A percentile compares a stretch with the other conserved stretches of the same genome.
These are phyloP conservation scores for Proterorhinus semilunaris DNA, from an alignment of 2,113 vertebrate species.

Conservation along the genomic window DNA sequence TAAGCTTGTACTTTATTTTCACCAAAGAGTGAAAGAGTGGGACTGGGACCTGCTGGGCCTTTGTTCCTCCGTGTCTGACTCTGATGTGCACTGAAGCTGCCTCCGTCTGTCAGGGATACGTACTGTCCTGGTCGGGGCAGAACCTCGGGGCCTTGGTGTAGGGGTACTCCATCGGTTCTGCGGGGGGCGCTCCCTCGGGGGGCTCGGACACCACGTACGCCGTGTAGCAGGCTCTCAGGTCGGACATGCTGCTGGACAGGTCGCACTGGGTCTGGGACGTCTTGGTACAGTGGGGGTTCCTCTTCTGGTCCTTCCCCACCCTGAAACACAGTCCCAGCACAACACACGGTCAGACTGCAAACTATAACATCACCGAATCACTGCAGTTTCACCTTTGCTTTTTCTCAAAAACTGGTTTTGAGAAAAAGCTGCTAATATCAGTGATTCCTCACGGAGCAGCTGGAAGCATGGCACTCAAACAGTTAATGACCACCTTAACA, in stretches of 20 bases:
- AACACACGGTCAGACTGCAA: background rate
- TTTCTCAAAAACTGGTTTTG: too few relatives aligned
- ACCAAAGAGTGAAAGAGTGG: too few relatives aligned
- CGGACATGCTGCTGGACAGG: conserved; percentile 72
- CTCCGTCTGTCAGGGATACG: conserved; percentile 48
- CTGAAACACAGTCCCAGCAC: conserved; percentile 55
- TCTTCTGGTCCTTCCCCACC: conserved; percentile 46
- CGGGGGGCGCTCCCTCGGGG: rapidly evolving
- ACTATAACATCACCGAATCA: too few relatives aligned
- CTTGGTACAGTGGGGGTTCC: conserved; percentile 69
- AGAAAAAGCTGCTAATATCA: too few relatives aligned
- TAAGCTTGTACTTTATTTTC: too few relatives aligned
- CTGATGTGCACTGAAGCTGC: background rate
- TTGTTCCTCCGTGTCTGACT: background rate
- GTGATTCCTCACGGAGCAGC: too few relatives aligned
- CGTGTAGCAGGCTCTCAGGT: conserved; percentile 71
- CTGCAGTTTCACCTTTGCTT: too few relatives aligned
- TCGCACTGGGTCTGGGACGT: conserved; percentile 80
- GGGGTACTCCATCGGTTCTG: conserved; percentile 64
- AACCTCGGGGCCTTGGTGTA: conserved; percentile 71
- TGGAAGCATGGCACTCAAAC: too few relatives aligned
- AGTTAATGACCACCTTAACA: too few relatives aligned
- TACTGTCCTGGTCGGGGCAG: conserved; percentile 87
- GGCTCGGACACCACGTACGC: conserved; percentile 79
- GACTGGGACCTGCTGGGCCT: too few relatives aligned